Conservation (phyloP, 1,140 invertebrate genomes). For the Drosophila melanica region DNA sequence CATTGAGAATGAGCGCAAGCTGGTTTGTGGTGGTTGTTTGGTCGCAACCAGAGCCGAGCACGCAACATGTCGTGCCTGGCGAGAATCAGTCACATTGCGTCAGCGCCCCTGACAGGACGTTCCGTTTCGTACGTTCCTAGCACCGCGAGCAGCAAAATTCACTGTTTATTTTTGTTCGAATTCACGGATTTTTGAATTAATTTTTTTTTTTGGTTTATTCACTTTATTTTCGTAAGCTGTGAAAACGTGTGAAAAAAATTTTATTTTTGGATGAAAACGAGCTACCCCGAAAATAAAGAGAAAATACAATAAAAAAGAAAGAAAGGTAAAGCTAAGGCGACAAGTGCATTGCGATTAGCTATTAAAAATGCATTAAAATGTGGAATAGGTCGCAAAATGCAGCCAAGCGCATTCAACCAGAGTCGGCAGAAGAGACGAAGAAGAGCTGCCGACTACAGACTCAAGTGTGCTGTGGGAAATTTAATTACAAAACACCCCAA, state of each 20-base stretch:
- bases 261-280: conserved; percentile 4
- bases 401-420: conserved; percentile 2
- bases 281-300: neutral
- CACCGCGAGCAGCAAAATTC: conserved; percentile 21
- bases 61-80: conserved; percentile 53
- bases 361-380: conserved; percentile 20
- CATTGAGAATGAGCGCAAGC: neutral
- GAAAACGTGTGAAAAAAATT: conserved; percentile 7
- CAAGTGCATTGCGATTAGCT: conserved; percentile 18
- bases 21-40: conserved; percentile 7
- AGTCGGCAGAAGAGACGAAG: neutral
- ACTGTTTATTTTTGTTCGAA: conserved; percentile 6
- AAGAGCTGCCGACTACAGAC: neutral
- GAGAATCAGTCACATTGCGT: conserved; percentile 68
- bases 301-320: too few species aligned
- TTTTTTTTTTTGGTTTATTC: neutral
- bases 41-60: conserved; percentile 32
- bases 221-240: neutral
- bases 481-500: conserved; percentile 59
- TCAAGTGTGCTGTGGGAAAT: conserved; percentile 28
- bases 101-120: conserved; percentile 49
- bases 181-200: conserved; percentile 11
- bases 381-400: neutral
- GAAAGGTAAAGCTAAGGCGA: conserved; percentile 7
- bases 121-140: conserved; percentile 6